These are phyloP conservation scores for Drosophila mettleri DNA, from an alignment of 2,888 invertebrate genomes.

Conservation along the genomic window DNA sequence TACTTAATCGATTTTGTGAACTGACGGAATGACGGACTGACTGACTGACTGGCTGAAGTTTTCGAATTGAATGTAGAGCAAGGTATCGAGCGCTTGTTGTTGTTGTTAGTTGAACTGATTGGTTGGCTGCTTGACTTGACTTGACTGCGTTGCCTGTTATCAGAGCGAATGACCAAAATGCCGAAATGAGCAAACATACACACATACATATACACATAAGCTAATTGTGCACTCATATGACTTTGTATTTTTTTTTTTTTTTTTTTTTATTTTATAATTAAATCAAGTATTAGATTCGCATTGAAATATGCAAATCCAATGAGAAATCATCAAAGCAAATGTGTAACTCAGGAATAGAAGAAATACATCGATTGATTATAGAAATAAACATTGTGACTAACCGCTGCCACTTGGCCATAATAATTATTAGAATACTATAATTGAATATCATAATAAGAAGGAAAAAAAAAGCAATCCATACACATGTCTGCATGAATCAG, in stretches of 20 bases:
- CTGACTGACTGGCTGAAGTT: conserved; percentile 14
- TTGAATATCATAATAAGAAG: neutral
- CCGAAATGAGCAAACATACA: conserved; percentile 3
- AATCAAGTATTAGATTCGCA: conserved; percentile 18
- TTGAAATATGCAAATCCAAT: conserved; percentile 8
- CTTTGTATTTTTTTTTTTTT: conserved; percentile 18
- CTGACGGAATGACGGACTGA: neutral
- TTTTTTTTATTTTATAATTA: conserved; percentile 6
- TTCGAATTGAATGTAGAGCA: conserved; percentile 30
- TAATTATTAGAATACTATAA: neutral
- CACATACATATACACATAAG: neutral
- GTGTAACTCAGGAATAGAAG: conserved; percentile 8
- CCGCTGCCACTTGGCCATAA: neutral
- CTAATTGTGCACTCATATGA: conserved; percentile 55
- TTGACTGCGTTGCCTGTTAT: conserved; percentile 30
- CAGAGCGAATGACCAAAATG: conserved; percentile 46
- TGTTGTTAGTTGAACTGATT: conserved; percentile 34
- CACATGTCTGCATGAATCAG: conserved; percentile 39
- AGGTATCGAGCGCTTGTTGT: conserved; percentile 20
- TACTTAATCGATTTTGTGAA: conserved; percentile 43
- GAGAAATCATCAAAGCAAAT: too few relatives aligned
- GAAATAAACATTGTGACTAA: conserved; percentile 34
- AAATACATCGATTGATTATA: neutral
- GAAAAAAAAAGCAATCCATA: neutral
- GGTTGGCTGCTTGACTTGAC: conserved; percentile 5